These are phyloP conservation scores for Pithys albifrons DNA, from an alignment of 2,113 vertebrate genomes.

Conservation along the genomic window DNA sequence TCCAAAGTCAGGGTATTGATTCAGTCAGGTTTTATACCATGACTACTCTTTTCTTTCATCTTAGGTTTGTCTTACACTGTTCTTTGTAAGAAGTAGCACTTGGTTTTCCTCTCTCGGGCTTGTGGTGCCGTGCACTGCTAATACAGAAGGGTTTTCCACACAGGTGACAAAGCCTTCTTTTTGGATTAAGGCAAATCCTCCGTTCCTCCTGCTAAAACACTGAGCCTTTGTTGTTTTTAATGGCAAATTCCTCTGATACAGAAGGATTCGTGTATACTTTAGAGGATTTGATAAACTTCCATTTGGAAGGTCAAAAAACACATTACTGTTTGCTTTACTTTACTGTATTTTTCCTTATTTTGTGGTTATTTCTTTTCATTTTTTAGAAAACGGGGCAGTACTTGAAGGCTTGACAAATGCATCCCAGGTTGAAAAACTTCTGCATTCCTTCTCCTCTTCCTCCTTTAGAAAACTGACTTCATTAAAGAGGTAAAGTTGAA, in stretches of 20 bases:
- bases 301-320: background rate
- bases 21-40: background rate
- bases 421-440: constrained; percentile 81
- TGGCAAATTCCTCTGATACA: background rate
- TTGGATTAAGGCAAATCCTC: background rate
- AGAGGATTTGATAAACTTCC: background rate
- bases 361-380: constrained; percentile 9
- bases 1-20: background rate
- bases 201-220: background rate
- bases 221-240: accelerated
- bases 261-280: background rate
- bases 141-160: accelerated
- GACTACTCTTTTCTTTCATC: background rate
- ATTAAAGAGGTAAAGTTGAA: constrained; percentile 81
- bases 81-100: background rate
- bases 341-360: background rate
- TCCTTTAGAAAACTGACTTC: constrained; percentile 86
- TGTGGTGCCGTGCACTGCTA: background rate
- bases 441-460: constrained; percentile 77
- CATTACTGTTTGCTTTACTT: background rate
- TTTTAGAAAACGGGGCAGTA: constrained; percentile 72
- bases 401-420: constrained; percentile 84
- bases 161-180: background rate
- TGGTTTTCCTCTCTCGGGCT: background rate
- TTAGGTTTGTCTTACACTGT: background rate